Conservation (phyloP, 2,113 vertebrate genomes). For the Thermophis baileyi region DNA sequence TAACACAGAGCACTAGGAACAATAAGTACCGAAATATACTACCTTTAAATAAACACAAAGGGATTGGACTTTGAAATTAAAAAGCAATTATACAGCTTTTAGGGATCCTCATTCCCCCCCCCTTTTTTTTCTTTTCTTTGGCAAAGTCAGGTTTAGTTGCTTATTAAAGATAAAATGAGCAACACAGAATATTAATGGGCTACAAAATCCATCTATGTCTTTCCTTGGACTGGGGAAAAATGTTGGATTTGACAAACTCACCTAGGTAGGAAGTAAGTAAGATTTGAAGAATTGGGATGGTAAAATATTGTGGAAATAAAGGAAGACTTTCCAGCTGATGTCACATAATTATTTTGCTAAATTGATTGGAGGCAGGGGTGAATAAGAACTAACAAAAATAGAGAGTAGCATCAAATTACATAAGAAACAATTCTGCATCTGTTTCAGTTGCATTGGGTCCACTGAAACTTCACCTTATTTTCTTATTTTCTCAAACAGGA, state of each 20-base stretch:
- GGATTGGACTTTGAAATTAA: conserved; percentile 72
- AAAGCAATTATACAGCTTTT: conserved; percentile 69
- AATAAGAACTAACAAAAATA: background rate
- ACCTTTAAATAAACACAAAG: conserved; percentile 77
- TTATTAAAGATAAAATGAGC: conserved; percentile 73
- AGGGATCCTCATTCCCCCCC: background rate
- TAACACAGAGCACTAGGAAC: conserved; percentile 70
- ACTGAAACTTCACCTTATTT: background rate
- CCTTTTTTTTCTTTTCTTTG: conserved; percentile 42
- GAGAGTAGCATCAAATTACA: background rate
- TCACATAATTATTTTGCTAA: background rate
- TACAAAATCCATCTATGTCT: conserved; percentile 68
- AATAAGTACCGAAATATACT: conserved; percentile 75
- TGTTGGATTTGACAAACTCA: conserved; percentile 68
- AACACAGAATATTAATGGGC: conserved; percentile 60
- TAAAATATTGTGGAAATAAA: conserved; percentile 64
- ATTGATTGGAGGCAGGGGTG: conserved; percentile 30
- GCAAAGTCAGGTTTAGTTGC: conserved; percentile 69
- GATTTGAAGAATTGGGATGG: conserved; percentile 67
- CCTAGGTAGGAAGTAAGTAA: conserved; percentile 71
- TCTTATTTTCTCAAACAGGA: background rate
- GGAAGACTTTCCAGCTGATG: background rate
- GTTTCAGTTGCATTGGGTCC: background rate
- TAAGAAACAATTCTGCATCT: too few relatives aligned
- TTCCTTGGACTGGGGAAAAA: conserved; percentile 54